Conservation (phyloP, 2,888 invertebrate species). For the Papilio protenor region DNA sequence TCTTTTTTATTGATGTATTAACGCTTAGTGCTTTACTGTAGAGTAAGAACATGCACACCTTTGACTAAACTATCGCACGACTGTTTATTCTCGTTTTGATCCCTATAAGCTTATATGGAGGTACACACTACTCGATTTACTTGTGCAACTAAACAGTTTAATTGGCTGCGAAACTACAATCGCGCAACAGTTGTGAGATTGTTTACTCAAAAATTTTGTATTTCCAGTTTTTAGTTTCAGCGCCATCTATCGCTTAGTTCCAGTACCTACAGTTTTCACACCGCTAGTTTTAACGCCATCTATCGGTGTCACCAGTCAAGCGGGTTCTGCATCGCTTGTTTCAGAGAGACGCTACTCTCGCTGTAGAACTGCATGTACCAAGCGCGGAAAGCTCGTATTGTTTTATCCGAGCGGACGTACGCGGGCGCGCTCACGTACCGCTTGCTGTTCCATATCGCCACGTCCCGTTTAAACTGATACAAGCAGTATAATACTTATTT, state of each 20-base stretch:
- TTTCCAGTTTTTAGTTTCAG: not conserved
- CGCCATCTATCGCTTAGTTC: not conserved
- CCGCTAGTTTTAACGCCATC: not conserved
- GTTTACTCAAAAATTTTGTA: too few relatives aligned
- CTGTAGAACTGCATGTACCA: slow-evolving; percentile 96
- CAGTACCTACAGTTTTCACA: not conserved
- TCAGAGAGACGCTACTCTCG: slow-evolving; percentile 82
- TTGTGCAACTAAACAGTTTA: too few relatives aligned
- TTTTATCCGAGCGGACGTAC: slow-evolving; percentile 89
- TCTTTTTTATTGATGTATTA: too few relatives aligned
- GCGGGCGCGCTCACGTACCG: slow-evolving; percentile 88
- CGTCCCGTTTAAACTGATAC: slow-evolving; percentile 91
- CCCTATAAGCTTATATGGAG: too few relatives aligned
- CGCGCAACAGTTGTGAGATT: too few relatives aligned
- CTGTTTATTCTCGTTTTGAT: too few relatives aligned
- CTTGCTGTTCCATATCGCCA: slow-evolving; percentile 95
- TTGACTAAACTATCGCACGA: too few relatives aligned
- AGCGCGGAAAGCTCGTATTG: slow-evolving; percentile 88
- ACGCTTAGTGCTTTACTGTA: too few relatives aligned
- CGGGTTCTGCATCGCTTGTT: slow-evolving; percentile 62
- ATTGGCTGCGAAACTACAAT: too few relatives aligned
- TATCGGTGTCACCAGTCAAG: slow-evolving; percentile 61
- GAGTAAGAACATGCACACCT: too few relatives aligned
- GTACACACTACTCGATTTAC: too few relatives aligned
- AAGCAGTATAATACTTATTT: too few relatives aligned